phyloP scores from a whole-genome alignment of 2,113 vertebrate genomes.

The Oncorhynchus keta region DNA sequence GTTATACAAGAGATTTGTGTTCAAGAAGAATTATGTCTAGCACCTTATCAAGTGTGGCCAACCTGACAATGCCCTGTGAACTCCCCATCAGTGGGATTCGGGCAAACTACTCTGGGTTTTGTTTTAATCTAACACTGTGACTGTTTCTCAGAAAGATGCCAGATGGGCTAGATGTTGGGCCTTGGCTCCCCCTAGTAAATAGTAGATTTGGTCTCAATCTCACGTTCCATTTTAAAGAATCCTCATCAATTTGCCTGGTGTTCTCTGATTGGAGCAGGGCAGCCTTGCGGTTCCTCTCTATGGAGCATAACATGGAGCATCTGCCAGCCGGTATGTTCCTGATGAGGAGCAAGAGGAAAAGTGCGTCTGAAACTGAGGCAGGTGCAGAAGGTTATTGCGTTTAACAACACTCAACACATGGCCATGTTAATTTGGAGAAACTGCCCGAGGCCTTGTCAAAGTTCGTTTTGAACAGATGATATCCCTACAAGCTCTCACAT shows the following conservation, averaged over 20 bases:
- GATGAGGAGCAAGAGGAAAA: conserved; percentile 5
- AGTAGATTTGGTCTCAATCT: conserved; percentile 41
- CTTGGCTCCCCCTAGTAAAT: conserved; percentile 38
- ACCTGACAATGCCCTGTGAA: too few relatives aligned
- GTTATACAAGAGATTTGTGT: too few relatives aligned
- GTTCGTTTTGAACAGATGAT: neutral
- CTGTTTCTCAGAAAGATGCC: conserved; percentile 21
- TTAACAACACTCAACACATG: conserved; percentile 10
- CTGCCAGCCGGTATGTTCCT: conserved; percentile 28
- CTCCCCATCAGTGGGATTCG: neutral
- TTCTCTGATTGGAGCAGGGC: conserved; percentile 37
- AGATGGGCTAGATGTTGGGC: conserved; percentile 27
- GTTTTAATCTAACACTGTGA: neutral
- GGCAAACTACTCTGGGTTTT: conserved; percentile 9
- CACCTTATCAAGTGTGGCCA: too few relatives aligned
- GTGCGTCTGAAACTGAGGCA: conserved; percentile 5
- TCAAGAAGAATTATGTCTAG: too few relatives aligned
- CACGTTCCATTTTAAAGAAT: conserved; percentile 60
- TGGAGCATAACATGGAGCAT: conserved; percentile 33
- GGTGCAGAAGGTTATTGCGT: conserved; percentile 30
- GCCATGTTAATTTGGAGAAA: neutral
- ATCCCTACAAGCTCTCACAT: too few relatives aligned
- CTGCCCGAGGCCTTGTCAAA: conserved; percentile 10
- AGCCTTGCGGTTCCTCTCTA: conserved; percentile 32
- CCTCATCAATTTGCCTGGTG: conserved; percentile 35